These are phyloP conservation scores for Druon quercuslanigerum DNA, from an alignment of 1,140 invertebrate species.

Conservation along the genomic window DNA sequence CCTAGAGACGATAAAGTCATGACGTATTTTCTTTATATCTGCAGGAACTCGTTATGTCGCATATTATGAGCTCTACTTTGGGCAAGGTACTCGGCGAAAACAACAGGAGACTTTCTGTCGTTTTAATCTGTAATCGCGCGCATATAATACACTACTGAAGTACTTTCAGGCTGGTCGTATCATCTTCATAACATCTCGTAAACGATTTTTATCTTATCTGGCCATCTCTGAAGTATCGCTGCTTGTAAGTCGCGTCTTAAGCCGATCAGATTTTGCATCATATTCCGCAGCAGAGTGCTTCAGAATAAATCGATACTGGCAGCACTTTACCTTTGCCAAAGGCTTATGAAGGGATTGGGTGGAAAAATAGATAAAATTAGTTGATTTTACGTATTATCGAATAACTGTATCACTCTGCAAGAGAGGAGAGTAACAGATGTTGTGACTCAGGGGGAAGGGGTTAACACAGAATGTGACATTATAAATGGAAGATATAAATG, in stretches of 20 bases:
- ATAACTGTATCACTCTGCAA: no score
- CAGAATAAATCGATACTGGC: constrained; percentile 12
- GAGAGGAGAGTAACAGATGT: no score
- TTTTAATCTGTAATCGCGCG: constrained; percentile 19
- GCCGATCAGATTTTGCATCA: constrained; percentile 10
- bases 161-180: constrained; percentile 4
- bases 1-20: constrained; percentile 21
- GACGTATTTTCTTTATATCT: constrained; percentile 27
- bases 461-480: no score
- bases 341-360: neutral
- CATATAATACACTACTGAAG: constrained; percentile 17
- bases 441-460: no score
- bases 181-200: neutral
- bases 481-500: no score
- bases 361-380: neutral
- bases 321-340: neutral
- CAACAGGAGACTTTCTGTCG: constrained; percentile 17
- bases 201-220: constrained; percentile 21
- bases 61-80: constrained; percentile 26
- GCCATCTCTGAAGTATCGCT: neutral
- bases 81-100: constrained; percentile 15
- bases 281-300: neutral
- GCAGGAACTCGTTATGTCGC: constrained; percentile 23
- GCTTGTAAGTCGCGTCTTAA: neutral
- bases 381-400: neutral